Conservation (phyloP, 2,888 invertebrate species). For the Mythimna albipuncta region DNA sequence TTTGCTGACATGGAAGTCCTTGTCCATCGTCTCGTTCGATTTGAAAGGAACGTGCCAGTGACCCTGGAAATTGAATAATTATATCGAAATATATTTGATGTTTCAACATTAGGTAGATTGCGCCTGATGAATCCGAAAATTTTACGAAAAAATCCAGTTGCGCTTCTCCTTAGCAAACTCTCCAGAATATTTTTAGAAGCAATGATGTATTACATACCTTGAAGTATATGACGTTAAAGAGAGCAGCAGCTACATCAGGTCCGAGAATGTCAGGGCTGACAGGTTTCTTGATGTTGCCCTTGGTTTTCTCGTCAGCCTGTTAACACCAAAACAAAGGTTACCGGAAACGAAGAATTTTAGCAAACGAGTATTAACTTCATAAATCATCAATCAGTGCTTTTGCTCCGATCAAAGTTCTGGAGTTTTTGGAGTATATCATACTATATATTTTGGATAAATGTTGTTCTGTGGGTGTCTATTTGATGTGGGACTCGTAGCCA, state of each 20-base stretch:
- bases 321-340: conserved; percentile 19
- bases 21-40: conserved; percentile 68
- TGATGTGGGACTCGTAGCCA: no score
- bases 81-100: background rate
- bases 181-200: background rate
- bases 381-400: no score
- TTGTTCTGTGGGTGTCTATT: no score
- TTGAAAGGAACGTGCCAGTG: conserved; percentile 78
- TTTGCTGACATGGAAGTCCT: conserved; percentile 72
- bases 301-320: conserved; percentile 72
- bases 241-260: conserved; percentile 63
- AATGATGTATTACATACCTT: conserved; percentile 53
- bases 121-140: no score
- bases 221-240: conserved; percentile 77
- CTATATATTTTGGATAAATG: no score
- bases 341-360: no score
- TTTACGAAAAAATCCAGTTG: background rate
- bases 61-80: conserved; percentile 65
- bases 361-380: no score
- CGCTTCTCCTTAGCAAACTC: background rate
- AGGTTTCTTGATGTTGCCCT: conserved; percentile 73
- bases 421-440: no score
- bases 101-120: background rate
- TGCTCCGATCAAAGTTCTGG: no score
- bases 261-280: conserved; percentile 62